Evolutionary conservation across 2,797 vertebrate species (phyloP).

Genomic region (Dipus sagitta): DNA sequence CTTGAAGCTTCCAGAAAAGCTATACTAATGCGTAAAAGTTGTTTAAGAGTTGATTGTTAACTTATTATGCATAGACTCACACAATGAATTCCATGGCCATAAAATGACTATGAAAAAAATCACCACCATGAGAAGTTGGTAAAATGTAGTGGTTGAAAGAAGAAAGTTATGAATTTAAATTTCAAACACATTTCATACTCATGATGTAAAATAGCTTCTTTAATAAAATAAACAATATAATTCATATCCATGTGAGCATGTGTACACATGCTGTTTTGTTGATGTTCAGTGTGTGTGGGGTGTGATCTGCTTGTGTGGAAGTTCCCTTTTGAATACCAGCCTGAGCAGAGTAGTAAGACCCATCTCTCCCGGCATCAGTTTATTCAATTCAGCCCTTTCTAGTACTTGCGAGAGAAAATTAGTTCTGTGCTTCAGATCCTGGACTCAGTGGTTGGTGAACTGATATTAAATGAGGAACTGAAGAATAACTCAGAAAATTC

Average conservation of each 20-base stretch:
- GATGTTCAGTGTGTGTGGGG: background rate
- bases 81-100: background rate
- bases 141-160: constrained; percentile 9
- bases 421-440: background rate
- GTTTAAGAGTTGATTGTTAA: background rate
- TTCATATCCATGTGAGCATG: background rate
- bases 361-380: background rate
- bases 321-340: background rate
- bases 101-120: background rate
- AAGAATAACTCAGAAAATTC: background rate
- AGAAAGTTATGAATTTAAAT: background rate
- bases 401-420: background rate
- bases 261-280: background rate
- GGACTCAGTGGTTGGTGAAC: too few relatives aligned
- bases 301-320: background rate
- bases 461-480: background rate
- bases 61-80: background rate
- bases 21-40: background rate
- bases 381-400: background rate
- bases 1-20: background rate
- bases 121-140: background rate
- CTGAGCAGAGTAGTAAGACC: background rate
- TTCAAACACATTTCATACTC: background rate
- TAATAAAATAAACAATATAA: background rate
- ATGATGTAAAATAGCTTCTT: background rate